These are phyloP conservation scores for Mycalesis mineus DNA, from an alignment of 2,888 invertebrate species.

Conservation along the genomic window DNA sequence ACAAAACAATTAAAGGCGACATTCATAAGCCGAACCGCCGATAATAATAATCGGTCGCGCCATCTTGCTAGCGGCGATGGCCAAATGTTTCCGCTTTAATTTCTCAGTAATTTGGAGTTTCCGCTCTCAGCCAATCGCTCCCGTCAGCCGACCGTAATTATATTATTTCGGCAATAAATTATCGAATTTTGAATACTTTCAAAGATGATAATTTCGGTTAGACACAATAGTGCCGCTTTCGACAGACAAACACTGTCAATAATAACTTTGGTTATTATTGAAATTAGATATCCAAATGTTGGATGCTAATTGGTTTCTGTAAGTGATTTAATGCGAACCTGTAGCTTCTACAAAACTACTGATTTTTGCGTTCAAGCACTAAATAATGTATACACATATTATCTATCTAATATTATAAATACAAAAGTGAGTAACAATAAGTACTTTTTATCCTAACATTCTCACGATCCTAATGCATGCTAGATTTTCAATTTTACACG, in stretches of 20 bases:
- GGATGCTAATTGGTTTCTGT: background rate
- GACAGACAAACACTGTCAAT: background rate
- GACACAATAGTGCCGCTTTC: constrained; percentile 46
- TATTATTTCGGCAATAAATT: constrained; percentile 79
- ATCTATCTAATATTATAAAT: no score
- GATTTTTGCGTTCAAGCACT: no score
- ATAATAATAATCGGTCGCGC: constrained; percentile 60
- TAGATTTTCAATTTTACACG: no score
- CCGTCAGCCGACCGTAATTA: constrained; percentile 74
- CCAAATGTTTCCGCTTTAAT: constrained; percentile 79
- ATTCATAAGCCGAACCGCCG: constrained; percentile 72
- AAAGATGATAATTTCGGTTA: constrained; percentile 66
- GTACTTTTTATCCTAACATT: no score
- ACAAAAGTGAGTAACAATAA: no score
- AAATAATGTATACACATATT: no score
- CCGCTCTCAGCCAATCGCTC: constrained; percentile 75
- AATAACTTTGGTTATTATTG: background rate
- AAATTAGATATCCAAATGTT: background rate
- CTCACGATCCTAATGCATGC: no score
- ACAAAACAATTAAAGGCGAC: constrained; percentile 58
- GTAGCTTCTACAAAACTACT: no score
- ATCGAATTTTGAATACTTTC: constrained; percentile 75
- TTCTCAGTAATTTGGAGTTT: constrained; percentile 77
- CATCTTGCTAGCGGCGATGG: constrained; percentile 76
- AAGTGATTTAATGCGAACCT: no score